Evolutionary conservation across 2,797 vertebrate species (phyloP), one percentile per base, ranked within the genome.

Genomic region (Smutsia gigantea): DNA sequence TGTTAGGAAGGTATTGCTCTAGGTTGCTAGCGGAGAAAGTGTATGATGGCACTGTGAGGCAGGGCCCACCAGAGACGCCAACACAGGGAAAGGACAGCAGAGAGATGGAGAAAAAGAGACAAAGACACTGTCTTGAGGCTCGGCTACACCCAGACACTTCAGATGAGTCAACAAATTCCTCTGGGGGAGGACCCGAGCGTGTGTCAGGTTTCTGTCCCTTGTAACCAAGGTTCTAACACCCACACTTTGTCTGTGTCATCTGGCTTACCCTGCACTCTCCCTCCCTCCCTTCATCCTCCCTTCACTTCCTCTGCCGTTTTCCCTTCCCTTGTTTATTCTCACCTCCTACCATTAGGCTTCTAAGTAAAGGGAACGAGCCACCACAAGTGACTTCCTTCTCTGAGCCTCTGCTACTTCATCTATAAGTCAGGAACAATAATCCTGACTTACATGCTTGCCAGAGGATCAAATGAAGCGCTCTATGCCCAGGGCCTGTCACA

Each of bases 41-140:
- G 0, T 2, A 10, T 63, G 66, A 23, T 11, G 0, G 23, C 19
- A 14, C 0, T 8, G 0, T 1, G 6, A 7, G 29, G 74, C 21
- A 51, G 17, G 29, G 15, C 9, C 46, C 19, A 23, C 37, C 4
- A 64, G 23, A 9, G 25, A 69, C 10, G 81, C 12, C 23, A 4
- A 19, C 53, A 1, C 7, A 7, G 61, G 66, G 72, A 39, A 68
- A n/a, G 49, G 0, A 27, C 37, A 85, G n/a, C 64, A 4, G 21
- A 57, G 71, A 31, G 27, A 37, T 0, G 49, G n/a, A 29, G 64
- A 42, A n/a, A 39, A n/a, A n/a, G 42, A 49, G 4, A 71, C 27
- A 63, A 27, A 90, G 79, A n/a, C 25, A 8, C 2, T 3, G 2
- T 21, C 57, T 51, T 53, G 42, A 81, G 66, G 34, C 12, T 18